Evolutionary conservation across 2,888 invertebrate genomes (phyloP).

Genomic region (Agrotis segetum): DNA sequence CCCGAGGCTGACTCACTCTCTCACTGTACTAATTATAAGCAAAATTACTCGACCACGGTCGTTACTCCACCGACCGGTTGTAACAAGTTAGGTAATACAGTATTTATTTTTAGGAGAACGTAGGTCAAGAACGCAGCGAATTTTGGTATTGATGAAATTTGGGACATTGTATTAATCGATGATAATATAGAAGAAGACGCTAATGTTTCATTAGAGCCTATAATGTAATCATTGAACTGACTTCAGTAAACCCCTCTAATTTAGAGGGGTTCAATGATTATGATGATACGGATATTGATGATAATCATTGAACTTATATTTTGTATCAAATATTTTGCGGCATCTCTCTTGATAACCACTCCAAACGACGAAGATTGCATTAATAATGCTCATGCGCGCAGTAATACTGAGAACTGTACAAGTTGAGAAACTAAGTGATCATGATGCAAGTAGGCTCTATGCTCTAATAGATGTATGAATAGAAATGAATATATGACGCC

Average conservation of each 20-base stretch:
- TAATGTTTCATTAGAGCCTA: neutral
- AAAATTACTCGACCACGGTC: slow-evolving; percentile 72
- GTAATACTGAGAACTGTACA: slow-evolving; percentile 53
- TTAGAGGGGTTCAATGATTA: neutral
- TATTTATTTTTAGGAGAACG: slow-evolving; percentile 71
- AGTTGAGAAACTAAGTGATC: slow-evolving; percentile 66
- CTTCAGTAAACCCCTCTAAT: too few species aligned
- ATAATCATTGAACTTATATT: neutral
- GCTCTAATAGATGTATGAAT: slow-evolving; percentile 67
- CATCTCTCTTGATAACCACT: slow-evolving; percentile 23
- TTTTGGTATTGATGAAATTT: slow-evolving; percentile 34
- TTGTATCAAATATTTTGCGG: slow-evolving; percentile 22
- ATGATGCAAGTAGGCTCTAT: slow-evolving; percentile 70
- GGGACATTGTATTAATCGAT: neutral
- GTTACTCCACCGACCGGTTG: slow-evolving; percentile 69
- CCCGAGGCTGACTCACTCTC: slow-evolving; percentile 72
- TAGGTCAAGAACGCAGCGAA: slow-evolving; percentile 79
- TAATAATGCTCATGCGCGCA: slow-evolving; percentile 31
- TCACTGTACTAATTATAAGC: slow-evolving; percentile 75
- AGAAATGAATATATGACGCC: slow-evolving; percentile 54
- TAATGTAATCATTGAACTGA: too few species aligned
- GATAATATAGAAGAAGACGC: neutral
- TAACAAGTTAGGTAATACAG: slow-evolving; percentile 74
- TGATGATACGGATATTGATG: too few species aligned
- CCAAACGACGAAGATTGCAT: slow-evolving; percentile 31